These are phyloP conservation scores for Sinonovacula constricta DNA, from an alignment of 1,140 invertebrate species.

Conservation along the genomic window DNA sequence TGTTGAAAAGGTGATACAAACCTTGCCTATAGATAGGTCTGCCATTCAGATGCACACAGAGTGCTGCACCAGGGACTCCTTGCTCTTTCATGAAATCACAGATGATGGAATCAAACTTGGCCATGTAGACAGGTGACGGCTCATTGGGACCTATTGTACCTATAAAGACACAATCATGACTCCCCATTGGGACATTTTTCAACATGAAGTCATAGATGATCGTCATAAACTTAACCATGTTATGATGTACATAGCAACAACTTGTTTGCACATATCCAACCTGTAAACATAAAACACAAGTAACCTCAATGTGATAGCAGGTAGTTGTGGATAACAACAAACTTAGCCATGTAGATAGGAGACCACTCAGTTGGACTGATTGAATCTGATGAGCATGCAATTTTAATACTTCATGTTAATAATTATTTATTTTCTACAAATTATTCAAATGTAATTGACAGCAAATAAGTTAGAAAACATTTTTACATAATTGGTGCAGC, in stretches of 20 bases:
- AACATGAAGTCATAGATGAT: no score
- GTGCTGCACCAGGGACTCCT: slow-evolving; percentile 59
- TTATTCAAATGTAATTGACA: no score
- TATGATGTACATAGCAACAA: not conserved
- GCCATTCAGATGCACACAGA: slow-evolving; percentile 58
- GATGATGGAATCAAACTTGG: slow-evolving; percentile 56
- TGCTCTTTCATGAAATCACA: slow-evolving; percentile 63
- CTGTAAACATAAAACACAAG: not conserved
- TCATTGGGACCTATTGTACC: slow-evolving; percentile 33
- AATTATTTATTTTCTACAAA: no score
- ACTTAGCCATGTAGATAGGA: not conserved
- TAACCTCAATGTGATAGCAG: not conserved
- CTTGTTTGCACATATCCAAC: not conserved
- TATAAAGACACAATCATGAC: not conserved
- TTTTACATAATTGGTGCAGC: no score
- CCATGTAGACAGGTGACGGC: slow-evolving; percentile 26
- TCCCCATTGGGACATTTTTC: no score
- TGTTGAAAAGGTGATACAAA: no score
- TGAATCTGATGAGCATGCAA: no score
- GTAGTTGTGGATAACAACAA: not conserved
- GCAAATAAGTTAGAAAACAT: no score
- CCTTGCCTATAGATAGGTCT: slow-evolving; percentile 62
- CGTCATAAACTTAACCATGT: not conserved
- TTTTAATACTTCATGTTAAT: no score
- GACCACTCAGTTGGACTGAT: no score